phyloP scores from a whole-genome alignment of 2,888 invertebrate species.

The Pilophorus perplexus region DNA sequence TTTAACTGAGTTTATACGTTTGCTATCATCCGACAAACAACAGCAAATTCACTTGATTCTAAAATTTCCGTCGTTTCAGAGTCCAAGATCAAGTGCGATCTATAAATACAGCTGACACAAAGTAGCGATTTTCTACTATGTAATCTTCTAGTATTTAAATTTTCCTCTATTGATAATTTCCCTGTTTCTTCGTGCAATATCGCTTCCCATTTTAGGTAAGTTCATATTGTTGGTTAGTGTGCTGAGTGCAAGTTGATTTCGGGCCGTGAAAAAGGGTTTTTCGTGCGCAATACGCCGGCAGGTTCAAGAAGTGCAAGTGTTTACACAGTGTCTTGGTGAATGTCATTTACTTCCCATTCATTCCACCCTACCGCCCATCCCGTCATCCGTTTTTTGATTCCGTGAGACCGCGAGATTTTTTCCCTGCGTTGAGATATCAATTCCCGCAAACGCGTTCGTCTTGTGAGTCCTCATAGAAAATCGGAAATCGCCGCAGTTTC shows the following conservation, averaged over 20 bases:
- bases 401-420: too few relatives aligned
- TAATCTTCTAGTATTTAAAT: conserved; percentile 36
- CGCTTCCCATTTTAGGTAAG: conserved; percentile 9
- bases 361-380: neutral
- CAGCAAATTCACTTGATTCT: too few relatives aligned
- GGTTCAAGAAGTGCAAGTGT: conserved; percentile 47
- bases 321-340: conserved; percentile 48
- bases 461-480: neutral
- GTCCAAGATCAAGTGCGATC: conserved; percentile 35
- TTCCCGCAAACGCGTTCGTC: too few relatives aligned
- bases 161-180: conserved; percentile 13
- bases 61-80: too few relatives aligned
- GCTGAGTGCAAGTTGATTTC: neutral
- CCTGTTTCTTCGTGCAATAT: conserved; percentile 2
- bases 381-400: too few relatives aligned
- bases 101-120: conserved; percentile 42
- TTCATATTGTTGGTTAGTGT: neutral
- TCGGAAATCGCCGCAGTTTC: neutral
- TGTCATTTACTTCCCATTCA: conserved; percentile 22
- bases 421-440: too few relatives aligned
- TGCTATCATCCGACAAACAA: too few relatives aligned
- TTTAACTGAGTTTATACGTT: too few relatives aligned
- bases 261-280: neutral
- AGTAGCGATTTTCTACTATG: conserved; percentile 43
- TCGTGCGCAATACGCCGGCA: conserved; percentile 20